A percentile compares a stretch with the other conserved stretches of the same genome.
Conservation (phyloP, 2,888 invertebrate species). For the Drosophila pseudotakahashii region DNA sequence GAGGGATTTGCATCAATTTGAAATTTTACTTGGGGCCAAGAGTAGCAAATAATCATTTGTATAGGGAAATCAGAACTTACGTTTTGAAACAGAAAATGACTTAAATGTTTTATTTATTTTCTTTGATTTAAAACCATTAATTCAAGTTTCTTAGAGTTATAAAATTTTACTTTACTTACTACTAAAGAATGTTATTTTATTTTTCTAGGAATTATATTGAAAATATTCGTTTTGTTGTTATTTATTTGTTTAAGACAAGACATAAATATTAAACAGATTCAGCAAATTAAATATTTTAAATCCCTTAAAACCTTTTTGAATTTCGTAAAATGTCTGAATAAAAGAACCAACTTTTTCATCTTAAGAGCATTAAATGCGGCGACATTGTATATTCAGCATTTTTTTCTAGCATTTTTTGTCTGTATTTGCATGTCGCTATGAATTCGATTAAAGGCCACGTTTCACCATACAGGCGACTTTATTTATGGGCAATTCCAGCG, state of each 20-base stretch:
- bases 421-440: constrained; percentile 39
- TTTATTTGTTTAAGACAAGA: background rate
- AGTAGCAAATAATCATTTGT: background rate
- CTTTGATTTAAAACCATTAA: background rate
- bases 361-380: constrained; percentile 6
- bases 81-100: too few species aligned
- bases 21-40: too few species aligned
- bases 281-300: background rate
- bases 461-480: constrained; percentile 28
- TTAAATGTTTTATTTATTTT: background rate
- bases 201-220: too few species aligned
- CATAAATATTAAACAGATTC: too few species aligned
- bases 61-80: background rate
- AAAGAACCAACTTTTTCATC: background rate
- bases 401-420: background rate
- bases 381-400: background rate
- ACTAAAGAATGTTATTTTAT: too few species aligned
- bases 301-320: background rate
- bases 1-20: constrained; percentile 21
- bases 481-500: constrained; percentile 42
- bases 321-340: too few species aligned
- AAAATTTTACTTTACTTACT: too few species aligned
- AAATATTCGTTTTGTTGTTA: background rate
- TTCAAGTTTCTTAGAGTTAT: too few species aligned
- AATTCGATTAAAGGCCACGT: constrained; percentile 48